These are phyloP conservation scores for Baccha elongata DNA, from an alignment of 2,888 invertebrate species.

Conservation along the genomic window DNA sequence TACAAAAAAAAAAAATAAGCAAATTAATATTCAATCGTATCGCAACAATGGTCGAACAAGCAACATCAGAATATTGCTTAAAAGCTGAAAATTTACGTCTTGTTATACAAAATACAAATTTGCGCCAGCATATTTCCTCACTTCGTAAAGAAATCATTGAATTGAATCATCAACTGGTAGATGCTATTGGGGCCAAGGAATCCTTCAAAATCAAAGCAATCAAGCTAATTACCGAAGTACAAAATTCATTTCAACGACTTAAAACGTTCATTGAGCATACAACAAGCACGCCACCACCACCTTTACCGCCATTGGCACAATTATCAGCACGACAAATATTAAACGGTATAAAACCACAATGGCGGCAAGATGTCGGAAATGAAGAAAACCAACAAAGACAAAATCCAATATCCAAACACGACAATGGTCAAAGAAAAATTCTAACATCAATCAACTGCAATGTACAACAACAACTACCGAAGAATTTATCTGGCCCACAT, in stretches of 20 bases:
- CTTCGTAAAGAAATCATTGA: constrained; percentile 45
- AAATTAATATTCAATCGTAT: constrained; percentile 1
- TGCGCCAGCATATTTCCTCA: constrained; percentile 42
- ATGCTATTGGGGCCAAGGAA: constrained; percentile 60
- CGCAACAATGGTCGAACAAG: constrained; percentile 10
- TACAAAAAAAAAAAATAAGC: not conserved
- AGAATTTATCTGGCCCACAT: no score
- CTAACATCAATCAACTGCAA: no score
- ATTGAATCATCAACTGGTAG: constrained; percentile 36
- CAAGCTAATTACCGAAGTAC: constrained; percentile 62
- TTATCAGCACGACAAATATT: constrained; percentile 37
- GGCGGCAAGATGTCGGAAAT: not conserved
- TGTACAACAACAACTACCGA: no score
- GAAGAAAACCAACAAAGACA: not conserved
- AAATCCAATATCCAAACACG: no score
- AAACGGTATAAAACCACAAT: constrained; percentile 13
- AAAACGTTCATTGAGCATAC: constrained; percentile 66
- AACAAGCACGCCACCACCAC: constrained; percentile 57
- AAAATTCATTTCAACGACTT: constrained; percentile 62
- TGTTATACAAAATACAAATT: constrained; percentile 39
- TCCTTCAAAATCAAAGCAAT: constrained; percentile 64
- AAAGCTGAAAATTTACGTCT: constrained; percentile 29
- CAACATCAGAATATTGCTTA: not conserved
- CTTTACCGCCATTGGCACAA: constrained; percentile 8
- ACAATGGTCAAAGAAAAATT: no score